Evolutionary conservation across 2,113 vertebrate species (phyloP).

Genomic region (Tiliqua scincoides): DNA sequence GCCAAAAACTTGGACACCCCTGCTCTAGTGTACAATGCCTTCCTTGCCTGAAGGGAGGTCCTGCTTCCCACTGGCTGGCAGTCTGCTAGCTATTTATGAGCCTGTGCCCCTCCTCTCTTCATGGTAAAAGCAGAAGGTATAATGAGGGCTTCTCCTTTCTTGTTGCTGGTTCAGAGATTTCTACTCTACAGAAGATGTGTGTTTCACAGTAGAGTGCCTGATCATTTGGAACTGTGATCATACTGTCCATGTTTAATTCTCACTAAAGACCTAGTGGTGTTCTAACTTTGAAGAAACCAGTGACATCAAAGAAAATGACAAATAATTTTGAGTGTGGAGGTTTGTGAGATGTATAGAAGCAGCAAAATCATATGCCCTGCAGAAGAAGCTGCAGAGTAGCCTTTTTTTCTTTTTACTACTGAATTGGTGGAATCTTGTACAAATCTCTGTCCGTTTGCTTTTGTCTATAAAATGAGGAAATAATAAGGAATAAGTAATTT

Average conservation of each 20-base stretch:
- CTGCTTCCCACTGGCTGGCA: background rate
- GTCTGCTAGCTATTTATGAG: background rate
- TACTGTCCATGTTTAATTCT: background rate
- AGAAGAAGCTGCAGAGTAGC: background rate
- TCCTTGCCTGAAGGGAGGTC: background rate
- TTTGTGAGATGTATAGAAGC: background rate
- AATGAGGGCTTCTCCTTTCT: background rate
- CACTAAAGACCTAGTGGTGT: background rate
- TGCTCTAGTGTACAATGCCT: background rate
- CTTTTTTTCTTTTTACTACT: background rate
- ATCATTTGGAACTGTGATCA: slow-evolving; percentile 6
- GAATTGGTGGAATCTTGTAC: background rate
- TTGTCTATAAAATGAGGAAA: background rate
- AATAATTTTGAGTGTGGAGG: background rate
- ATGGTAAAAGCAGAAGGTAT: accelerated
- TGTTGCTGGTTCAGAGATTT: background rate
- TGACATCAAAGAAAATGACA: background rate
- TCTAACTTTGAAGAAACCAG: background rate
- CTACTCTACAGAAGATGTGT: background rate
- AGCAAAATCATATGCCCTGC: background rate
- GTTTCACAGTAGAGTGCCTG: background rate
- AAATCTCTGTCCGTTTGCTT: background rate
- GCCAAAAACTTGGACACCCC: too few species aligned
- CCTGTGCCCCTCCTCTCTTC: background rate
- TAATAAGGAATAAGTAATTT: background rate